Conservation (phyloP, 92 coral and sea anemone genomes). For the Metridium senile region DNA sequence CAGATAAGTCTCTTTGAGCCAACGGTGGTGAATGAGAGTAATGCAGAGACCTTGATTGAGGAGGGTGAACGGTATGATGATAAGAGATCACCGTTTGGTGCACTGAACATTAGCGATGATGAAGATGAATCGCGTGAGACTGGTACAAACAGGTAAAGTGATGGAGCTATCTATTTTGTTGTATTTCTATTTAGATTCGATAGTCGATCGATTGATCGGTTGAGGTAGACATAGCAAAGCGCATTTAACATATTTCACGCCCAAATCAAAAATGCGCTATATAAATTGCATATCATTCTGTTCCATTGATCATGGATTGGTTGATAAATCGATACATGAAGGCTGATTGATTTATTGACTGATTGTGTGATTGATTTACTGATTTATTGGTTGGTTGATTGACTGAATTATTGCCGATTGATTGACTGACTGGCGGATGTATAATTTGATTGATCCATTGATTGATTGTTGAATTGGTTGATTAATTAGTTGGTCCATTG, state of each 20-base stretch:
- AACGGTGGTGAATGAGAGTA: conserved; percentile 2
- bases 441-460: not conserved
- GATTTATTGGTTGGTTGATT: not conserved
- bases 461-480: not conserved
- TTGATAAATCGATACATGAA: no score
- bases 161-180: no score
- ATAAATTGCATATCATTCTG: no score
- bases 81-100: conserved; percentile 40
- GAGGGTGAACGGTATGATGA: not conserved
- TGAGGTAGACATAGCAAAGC: no score
- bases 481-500: not conserved
- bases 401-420: not conserved
- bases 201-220: no score
- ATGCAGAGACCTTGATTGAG: not conserved
- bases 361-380: no score
- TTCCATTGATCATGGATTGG: no score
- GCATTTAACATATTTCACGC: no score
- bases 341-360: no score
- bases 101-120: conserved; percentile 18
- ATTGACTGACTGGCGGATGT: not conserved
- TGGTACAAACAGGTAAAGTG: no score
- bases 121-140: not conserved
- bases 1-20: conserved; percentile 35
- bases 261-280: no score
- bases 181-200: no score